Evolutionary conservation across 2,888 invertebrate genomes (phyloP), one percentile per base, ranked within the genome.

Genomic region (Electrophaes corylata): DNA sequence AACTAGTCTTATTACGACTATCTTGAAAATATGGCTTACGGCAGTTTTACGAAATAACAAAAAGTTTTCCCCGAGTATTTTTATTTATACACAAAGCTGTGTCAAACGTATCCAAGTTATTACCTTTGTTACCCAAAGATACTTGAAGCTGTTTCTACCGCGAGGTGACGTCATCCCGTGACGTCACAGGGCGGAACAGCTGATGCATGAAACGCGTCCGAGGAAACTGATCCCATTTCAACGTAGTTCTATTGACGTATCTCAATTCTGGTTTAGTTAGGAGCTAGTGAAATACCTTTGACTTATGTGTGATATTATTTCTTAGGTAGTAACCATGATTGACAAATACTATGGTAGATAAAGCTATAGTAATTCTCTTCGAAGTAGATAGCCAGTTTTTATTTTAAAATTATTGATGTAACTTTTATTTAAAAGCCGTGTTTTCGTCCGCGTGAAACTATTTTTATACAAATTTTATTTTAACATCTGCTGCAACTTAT

Each of bases 141-240:
- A 23, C 41, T 41, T 31, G 19, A 44, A 46, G 23, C 50, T 29
- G n/a, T n/a, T n/a, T n/a, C n/a, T n/a, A n/a, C n/a, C 26, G 20
- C 41, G 35, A 26, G 43, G 18, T 53, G 54, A 59, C 54, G 59
- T 59, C 54, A 54, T 3, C 4, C 23, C 23, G 31, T 60, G 54
- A 55, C 60, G 55, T 60, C 55, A 55, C 41, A 43, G 41, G 47
- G 31, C 31, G 35, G 48, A 48, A 23, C 51, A 47, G 60, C 44
- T 55, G 55, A 51, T 51, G 51, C 51, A 12, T 60, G 43, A 51
- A 55, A 43, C 47, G 40, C 40, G 46, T 37, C 20, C 54, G 54
- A 39, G 47, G 31, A 48, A 51, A 40, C 40, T 31, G 49, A 57
- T 48, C 48, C 40, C 48, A 48, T 57, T 52, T 57, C 48, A 56